Evolutionary conservation across 2,113 vertebrate species (phyloP).

Genomic region (Hipposideros armiger): DNA sequence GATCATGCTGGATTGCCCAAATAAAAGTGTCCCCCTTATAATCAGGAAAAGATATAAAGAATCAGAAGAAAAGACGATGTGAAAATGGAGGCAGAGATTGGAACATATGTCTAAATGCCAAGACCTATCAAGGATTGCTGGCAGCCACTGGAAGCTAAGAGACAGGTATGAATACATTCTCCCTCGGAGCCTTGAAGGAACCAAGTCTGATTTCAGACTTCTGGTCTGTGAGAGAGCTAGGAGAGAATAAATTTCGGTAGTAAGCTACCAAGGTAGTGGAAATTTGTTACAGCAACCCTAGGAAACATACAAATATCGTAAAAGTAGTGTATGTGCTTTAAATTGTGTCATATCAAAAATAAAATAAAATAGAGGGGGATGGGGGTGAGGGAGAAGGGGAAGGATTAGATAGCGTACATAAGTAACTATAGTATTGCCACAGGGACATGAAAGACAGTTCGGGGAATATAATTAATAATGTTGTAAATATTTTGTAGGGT

Average conservation of each 20-base stretch:
- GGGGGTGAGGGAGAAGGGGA: no score
- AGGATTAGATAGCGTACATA: no score
- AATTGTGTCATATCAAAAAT: background rate
- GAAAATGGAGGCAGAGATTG: background rate
- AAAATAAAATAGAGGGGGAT: no score
- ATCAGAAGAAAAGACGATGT: background rate
- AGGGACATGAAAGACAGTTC: no score
- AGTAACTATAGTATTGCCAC: no score
- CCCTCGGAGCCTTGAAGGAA: background rate
- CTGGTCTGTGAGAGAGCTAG: background rate
- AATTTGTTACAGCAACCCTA: background rate
- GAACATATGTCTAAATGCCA: background rate
- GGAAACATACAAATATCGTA: background rate
- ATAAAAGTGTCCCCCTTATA: background rate
- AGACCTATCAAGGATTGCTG: background rate
- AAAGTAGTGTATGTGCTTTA: background rate
- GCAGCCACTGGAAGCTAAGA: background rate
- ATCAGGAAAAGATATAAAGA: background rate
- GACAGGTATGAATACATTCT: fast-evolving
- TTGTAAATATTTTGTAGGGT: no score
- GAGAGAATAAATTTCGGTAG: background rate
- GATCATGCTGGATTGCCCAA: background rate
- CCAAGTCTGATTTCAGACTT: background rate
- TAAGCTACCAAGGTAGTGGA: background rate
- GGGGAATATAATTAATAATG: no score